These are phyloP conservation scores for Epicauta chinensis DNA, from an alignment of 1,140 invertebrate genomes.

Conservation along the genomic window DNA sequence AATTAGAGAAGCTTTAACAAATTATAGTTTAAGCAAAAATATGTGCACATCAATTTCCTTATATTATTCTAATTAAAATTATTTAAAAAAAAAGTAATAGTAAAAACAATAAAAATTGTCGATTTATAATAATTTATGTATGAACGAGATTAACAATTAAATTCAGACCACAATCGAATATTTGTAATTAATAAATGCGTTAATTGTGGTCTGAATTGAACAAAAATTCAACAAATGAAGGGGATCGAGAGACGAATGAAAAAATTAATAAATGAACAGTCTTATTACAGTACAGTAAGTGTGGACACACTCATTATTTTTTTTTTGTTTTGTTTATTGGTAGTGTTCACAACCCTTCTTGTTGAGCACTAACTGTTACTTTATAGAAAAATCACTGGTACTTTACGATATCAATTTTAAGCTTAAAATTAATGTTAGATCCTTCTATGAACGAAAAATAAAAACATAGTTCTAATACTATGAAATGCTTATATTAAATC, in stretches of 20 bases:
- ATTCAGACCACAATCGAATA: no score
- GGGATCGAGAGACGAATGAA: no score
- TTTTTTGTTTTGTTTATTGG: conserved; percentile 1
- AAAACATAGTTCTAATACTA: conserved; percentile 20
- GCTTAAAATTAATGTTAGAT: conserved; percentile 1
- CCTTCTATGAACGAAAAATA: not conserved
- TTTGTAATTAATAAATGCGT: no score
- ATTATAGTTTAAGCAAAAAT: not conserved
- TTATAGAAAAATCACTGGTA: conserved; percentile 10
- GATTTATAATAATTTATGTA: no score
- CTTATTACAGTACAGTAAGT: conserved; percentile 20
- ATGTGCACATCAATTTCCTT: not conserved
- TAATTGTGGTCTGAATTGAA: no score
- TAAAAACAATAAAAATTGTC: no score
- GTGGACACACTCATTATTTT: conserved; percentile 5
- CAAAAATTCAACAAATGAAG: no score
- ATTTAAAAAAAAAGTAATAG: no score
- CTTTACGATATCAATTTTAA: conserved; percentile 26
- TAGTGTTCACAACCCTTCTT: conserved; percentile 24
- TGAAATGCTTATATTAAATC: conserved; percentile 25
- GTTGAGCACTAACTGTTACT: conserved; percentile 21
- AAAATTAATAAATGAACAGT: conserved; percentile 15
- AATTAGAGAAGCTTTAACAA: not conserved
- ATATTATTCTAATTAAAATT: not conserved
- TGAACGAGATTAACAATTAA: no score